Conservation (phyloP, 2,888 invertebrate species). For the Microchrysa polita region DNA sequence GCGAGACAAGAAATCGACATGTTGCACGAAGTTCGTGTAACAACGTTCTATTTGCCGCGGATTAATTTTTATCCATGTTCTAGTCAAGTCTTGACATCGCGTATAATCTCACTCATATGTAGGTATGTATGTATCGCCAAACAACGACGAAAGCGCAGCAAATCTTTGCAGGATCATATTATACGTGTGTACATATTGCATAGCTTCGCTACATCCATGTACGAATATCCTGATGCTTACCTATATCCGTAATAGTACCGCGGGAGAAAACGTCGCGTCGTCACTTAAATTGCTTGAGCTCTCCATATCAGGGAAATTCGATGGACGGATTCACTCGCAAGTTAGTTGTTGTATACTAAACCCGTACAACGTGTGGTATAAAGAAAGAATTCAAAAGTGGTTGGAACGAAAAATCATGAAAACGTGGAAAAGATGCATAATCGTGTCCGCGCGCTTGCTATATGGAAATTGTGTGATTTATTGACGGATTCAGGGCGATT, state of each 20-base stretch:
- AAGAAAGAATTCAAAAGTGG: neutral
- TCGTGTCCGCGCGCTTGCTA: constrained; percentile 25
- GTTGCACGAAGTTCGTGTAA: constrained; percentile 49
- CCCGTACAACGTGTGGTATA: too few relatives aligned
- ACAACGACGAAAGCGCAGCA: neutral
- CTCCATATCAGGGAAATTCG: neutral
- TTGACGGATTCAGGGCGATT: constrained; percentile 37
- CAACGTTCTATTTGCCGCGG: constrained; percentile 49
- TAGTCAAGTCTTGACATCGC: constrained; percentile 26
- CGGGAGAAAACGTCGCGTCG: constrained; percentile 1
- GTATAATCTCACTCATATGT: constrained; percentile 37
- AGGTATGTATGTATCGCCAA: too few relatives aligned
- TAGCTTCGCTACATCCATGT: too few relatives aligned
- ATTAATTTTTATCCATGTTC: constrained; percentile 50
- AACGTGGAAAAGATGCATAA: constrained; percentile 9
- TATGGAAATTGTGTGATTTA: constrained; percentile 46
- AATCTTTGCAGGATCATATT: too few relatives aligned
- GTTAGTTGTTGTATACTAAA: too few relatives aligned
- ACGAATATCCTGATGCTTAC: neutral
- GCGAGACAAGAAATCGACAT: constrained; percentile 46
- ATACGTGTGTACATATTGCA: too few relatives aligned
- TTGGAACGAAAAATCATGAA: neutral
- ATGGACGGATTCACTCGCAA: constrained; percentile 25
- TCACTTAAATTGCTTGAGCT: constrained; percentile 7
- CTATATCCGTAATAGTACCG: neutral